These are phyloP conservation scores for Cinclus cinclus DNA, from an alignment of 2,113 vertebrate genomes.

Conservation along the genomic window DNA sequence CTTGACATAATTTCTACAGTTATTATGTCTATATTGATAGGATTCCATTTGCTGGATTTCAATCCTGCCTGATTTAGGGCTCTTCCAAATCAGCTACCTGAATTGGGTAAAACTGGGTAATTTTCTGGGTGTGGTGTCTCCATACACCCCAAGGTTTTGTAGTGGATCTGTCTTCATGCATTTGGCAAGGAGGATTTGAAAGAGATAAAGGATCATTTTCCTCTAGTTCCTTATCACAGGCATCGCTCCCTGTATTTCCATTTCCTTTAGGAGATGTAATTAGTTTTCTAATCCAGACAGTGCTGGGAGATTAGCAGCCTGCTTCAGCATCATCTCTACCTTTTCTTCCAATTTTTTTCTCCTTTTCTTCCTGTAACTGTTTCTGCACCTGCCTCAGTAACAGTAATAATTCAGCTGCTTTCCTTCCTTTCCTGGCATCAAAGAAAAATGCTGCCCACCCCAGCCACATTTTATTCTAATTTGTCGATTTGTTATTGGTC, in stretches of 20 bases:
- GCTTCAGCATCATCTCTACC: not conserved
- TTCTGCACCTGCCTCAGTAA: not conserved
- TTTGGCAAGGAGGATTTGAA: not conserved
- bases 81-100: not conserved
- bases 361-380: not conserved
- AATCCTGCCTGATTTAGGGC: not conserved
- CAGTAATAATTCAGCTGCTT: not conserved
- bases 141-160: not conserved
- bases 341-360: not conserved
- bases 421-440: not conserved
- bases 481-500: not conserved
- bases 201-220: not conserved
- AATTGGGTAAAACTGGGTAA: fast-evolving
- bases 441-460: not conserved
- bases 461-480: not conserved
- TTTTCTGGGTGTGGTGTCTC: not conserved
- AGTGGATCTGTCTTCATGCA: not conserved
- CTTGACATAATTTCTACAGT: too few relatives aligned
- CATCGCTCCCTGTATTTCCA: not conserved
- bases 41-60: not conserved
- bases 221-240: not conserved
- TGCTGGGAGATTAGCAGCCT: not conserved
- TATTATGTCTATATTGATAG: not conserved
- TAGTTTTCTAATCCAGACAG: not conserved
- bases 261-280: not conserved